Conservation (phyloP, 2,797 vertebrate species). For the Siniperca obscura region DNA sequence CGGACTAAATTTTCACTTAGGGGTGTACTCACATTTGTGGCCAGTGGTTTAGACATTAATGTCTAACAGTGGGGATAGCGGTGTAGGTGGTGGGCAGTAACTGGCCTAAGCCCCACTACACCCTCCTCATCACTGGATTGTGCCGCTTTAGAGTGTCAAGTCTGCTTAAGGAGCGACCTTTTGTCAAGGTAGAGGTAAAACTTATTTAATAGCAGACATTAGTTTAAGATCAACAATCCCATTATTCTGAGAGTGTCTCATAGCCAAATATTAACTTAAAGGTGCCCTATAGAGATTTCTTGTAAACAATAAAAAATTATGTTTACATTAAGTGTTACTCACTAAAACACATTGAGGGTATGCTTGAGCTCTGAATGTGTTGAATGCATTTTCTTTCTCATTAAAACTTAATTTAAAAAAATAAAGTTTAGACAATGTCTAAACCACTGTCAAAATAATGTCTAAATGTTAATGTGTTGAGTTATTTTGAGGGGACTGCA, state of each 20-base stretch:
- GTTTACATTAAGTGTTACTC: not conserved
- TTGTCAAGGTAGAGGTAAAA: conserved; percentile 88
- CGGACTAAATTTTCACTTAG: too few relatives aligned
- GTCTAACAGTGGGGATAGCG: conserved; percentile 89
- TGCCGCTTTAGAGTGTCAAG: conserved; percentile 92
- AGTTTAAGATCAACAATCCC: not conserved
- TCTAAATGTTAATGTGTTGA: too few relatives aligned
- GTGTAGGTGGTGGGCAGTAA: conserved; percentile 98
- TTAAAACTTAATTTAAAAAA: too few relatives aligned
- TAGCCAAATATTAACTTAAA: too few relatives aligned
- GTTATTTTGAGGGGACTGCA: too few relatives aligned
- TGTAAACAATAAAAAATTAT: not conserved
- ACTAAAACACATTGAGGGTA: not conserved
- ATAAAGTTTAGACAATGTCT: too few relatives aligned
- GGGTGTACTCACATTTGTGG: too few relatives aligned
- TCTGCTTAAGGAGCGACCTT: conserved; percentile 92
- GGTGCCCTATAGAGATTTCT: not conserved
- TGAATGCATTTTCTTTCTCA: not conserved
- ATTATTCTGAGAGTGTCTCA: not conserved
- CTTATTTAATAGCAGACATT: not conserved
- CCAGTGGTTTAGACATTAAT: too few relatives aligned
- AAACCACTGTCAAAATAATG: too few relatives aligned
- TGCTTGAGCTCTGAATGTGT: not conserved
- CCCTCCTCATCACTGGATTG: conserved; percentile 93
- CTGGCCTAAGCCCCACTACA: conserved; percentile 98